Conservation (phyloP, 2,888 invertebrate species). For the Tipula unca region DNA sequence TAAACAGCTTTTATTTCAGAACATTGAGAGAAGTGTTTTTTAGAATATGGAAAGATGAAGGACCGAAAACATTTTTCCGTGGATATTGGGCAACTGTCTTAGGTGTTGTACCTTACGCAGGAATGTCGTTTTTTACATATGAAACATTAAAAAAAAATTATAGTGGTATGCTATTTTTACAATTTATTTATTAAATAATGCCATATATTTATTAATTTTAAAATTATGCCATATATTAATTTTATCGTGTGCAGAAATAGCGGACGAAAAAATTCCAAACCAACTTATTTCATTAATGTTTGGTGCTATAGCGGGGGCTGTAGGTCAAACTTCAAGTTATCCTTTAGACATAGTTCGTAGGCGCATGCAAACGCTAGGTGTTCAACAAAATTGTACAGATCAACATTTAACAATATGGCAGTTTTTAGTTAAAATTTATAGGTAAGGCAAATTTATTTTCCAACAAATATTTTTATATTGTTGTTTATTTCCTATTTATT, state of each 20-base stretch:
- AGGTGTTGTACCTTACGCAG: constrained; percentile 95
- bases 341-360: constrained; percentile 83
- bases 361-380: constrained; percentile 52
- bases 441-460: constrained; percentile 42
- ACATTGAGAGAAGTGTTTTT: constrained; percentile 51
- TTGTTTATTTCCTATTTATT: constrained; percentile 9
- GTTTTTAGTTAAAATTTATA: constrained; percentile 62
- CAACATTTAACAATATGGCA: constrained; percentile 54
- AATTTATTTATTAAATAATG: background rate
- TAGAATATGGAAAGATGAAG: constrained; percentile 69
- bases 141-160: constrained; percentile 82
- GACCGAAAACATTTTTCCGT: constrained; percentile 65
- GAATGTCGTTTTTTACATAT: constrained; percentile 94
- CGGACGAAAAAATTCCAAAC: constrained; percentile 43
- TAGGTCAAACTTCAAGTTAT: constrained; percentile 93
- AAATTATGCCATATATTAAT: constrained; percentile 16
- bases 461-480: background rate
- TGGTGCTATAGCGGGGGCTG: constrained; percentile 85
- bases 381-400: constrained; percentile 42
- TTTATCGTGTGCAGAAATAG: constrained; percentile 34
- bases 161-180: constrained; percentile 46
- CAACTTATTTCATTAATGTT: constrained; percentile 62
- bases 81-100: constrained; percentile 86
- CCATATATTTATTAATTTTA: background rate
- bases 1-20: constrained; percentile 26